phyloP scores from a whole-genome alignment of 2,797 vertebrate species.

The Etheostoma perlongum region DNA sequence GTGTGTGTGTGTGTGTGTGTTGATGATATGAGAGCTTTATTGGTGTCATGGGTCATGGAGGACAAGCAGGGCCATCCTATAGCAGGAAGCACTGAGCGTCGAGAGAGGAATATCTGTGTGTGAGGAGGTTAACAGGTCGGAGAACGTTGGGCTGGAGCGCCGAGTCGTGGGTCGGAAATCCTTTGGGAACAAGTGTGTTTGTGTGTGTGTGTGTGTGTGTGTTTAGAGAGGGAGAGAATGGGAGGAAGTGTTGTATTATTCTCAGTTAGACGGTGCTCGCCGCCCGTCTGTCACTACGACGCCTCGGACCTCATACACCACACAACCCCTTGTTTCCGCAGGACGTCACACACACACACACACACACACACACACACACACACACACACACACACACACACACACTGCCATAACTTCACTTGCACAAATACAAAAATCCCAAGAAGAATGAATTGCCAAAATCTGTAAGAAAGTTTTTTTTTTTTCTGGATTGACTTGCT shows the following conservation, averaged over 20 bases:
- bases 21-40: constrained; percentile 87
- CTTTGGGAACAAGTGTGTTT: constrained; percentile 48
- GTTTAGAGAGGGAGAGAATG: constrained; percentile 53
- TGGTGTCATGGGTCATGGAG: constrained; percentile 87
- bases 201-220: constrained; percentile 34
- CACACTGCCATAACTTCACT: not conserved
- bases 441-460: too few species aligned
- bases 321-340: constrained; percentile 29
- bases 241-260: constrained; percentile 71
- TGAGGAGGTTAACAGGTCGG: constrained; percentile 47
- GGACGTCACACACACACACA: constrained; percentile 16
- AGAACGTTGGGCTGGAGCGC: constrained; percentile 5
- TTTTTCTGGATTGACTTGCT: too few species aligned
- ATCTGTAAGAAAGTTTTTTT: too few species aligned
- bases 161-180: constrained; percentile 65
- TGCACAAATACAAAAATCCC: too few species aligned
- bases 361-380: constrained; percentile 33
- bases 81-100: constrained; percentile 87
- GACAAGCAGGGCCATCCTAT: constrained; percentile 91
- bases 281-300: constrained; percentile 53
- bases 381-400: constrained; percentile 27
- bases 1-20: constrained; percentile 38
- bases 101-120: constrained; percentile 32
- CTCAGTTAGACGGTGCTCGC: constrained; percentile 56
- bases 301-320: constrained; percentile 58